Conservation (phyloP, 1,140 invertebrate species). For the Telenomus remus region DNA sequence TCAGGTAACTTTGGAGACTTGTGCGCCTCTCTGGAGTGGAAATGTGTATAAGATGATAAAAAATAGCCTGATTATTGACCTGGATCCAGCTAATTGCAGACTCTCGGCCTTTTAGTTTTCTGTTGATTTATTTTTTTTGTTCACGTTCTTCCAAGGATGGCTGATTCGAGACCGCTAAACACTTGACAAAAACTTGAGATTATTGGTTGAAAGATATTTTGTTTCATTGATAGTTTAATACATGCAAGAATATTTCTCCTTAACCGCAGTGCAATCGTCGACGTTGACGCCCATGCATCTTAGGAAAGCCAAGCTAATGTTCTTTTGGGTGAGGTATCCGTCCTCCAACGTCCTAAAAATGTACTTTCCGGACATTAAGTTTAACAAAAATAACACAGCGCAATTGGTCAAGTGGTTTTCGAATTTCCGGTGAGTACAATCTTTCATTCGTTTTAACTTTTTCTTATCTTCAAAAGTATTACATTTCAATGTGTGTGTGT, state of each 20-base stretch:
- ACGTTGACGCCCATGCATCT: slow-evolving; percentile 99
- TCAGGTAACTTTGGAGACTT: slow-evolving; percentile 21
- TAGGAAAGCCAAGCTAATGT: slow-evolving; percentile 99
- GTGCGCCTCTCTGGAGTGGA: slow-evolving; percentile 8
- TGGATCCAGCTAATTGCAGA: not conserved
- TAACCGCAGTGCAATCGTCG: slow-evolving; percentile 90
- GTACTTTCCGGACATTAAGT: slow-evolving; percentile 99
- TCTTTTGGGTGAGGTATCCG: slow-evolving; percentile 99
- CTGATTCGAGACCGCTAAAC: slow-evolving; percentile 1
- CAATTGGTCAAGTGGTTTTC: slow-evolving; percentile 99
- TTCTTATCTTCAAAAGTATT: not conserved
- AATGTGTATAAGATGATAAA: not conserved
- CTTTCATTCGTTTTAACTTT: not conserved
- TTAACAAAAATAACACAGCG: slow-evolving; percentile 99
- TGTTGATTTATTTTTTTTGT: not conserved
- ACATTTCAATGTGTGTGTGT: not conserved
- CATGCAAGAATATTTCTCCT: slow-evolving; percentile 77
- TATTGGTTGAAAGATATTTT: slow-evolving; percentile 3
- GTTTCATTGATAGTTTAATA: slow-evolving; percentile 24
- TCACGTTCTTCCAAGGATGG: not conserved
- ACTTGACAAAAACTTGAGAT: slow-evolving; percentile 46
- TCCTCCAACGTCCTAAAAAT: slow-evolving; percentile 98
- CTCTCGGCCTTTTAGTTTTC: not conserved
- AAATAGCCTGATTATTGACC: slow-evolving; percentile 8
- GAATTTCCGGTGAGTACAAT: slow-evolving; percentile 94